Evolutionary conservation across 1,140 invertebrate species (phyloP), one percentile per base, ranked within the genome.

Genomic region (Daktulosphaira vitifoliae): DNA sequence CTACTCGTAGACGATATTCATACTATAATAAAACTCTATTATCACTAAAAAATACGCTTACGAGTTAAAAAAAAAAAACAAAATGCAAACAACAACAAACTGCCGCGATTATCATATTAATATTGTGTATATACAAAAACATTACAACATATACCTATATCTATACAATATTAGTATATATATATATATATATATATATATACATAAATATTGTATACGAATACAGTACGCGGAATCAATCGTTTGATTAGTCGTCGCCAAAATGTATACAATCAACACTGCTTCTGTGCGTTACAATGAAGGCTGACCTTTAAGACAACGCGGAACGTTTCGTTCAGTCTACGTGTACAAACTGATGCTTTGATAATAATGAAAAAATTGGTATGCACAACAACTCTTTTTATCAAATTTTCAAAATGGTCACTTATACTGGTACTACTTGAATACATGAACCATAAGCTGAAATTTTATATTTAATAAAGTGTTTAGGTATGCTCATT

Each of bases 181-280:
- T 42, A 16, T 42, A 16, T 42, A 16, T 42, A 16, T 42, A 16
- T 42, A 16, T 42, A 16, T 42, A 16, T 42, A 16, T 42, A 16
- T 42, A 33, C 11, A 33, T 5, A 6, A 33, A 6, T 33, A 11
- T 33, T 11, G 29, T 33, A 11, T 33, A 11, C 29, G 29, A 5
- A 33, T n/a, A n/a, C 29, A 6, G 7, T 33, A 33, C 29, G 29
- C 29, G 29, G 29, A 33, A 59, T 59, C 54, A 59, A 59, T 59
- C 37, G 54, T 59, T 44, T 59, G 54, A 46, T 59, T 46, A 59
- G 39, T 44, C 9, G 53, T 26, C 15, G 38, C 39, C 2, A 37
- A 13, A 13, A 33, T 15, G 51, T 7, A 16, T 2, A 37, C 26
- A 52, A 33, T 33, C 29, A 15, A 37, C 26, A 53, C 16, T 11